phyloP scores from a whole-genome alignment of 2,113 vertebrate species.

The Felis catus region DNA sequence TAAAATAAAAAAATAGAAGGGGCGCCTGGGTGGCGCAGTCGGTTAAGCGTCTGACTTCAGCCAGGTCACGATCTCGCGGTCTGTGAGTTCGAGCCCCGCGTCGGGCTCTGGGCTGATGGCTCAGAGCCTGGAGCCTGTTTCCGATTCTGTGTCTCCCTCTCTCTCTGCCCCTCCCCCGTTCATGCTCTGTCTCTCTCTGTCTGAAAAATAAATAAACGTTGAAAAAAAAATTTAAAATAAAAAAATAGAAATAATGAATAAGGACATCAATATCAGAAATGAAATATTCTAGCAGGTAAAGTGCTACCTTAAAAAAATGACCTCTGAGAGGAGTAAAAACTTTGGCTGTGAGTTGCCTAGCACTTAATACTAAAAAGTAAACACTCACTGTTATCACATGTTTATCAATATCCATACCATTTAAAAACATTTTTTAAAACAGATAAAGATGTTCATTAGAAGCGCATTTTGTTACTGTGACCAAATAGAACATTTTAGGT shows the following conservation, averaged over 20 bases:
- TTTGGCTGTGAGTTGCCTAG: background rate
- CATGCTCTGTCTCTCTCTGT: no score
- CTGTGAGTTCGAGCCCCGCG: no score
- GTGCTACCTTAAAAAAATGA: background rate
- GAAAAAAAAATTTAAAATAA: background rate
- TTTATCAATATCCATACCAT: background rate
- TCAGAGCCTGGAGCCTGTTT: no score
- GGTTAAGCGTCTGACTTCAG: no score
- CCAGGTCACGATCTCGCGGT: no score
- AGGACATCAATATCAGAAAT: background rate
- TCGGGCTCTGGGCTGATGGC: no score
- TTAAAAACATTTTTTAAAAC: background rate
- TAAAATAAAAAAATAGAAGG: background rate
- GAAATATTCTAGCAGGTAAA: background rate
- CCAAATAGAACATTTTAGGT: background rate
- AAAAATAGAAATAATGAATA: background rate
- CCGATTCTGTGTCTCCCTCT: no score
- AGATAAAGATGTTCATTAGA: background rate
- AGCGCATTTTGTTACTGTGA: background rate
- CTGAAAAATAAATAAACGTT: no score
- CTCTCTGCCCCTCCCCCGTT: no score
- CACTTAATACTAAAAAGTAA: background rate
- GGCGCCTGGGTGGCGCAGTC: no score
- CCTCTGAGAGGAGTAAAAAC: background rate
- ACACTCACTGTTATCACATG: background rate